These are phyloP conservation scores for Drosophila pallidifrons DNA, from an alignment of 1,140 invertebrate genomes.

Conservation along the genomic window DNA sequence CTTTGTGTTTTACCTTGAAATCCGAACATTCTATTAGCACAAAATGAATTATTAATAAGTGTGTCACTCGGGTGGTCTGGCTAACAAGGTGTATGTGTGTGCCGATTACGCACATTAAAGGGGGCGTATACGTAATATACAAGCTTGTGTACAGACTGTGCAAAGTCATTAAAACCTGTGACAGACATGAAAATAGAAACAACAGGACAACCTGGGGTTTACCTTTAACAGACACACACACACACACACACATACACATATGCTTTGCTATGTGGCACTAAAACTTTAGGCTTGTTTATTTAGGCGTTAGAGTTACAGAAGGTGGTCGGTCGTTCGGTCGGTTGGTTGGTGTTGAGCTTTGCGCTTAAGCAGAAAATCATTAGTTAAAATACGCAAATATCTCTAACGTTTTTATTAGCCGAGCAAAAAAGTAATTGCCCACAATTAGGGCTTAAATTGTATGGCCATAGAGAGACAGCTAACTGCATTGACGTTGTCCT, in stretches of 20 bases:
- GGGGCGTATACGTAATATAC: slow-evolving; percentile 47
- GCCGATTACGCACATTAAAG: slow-evolving; percentile 24
- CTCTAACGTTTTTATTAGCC: slow-evolving; percentile 81
- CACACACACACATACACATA: slow-evolving; percentile 35
- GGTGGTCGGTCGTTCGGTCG: background rate
- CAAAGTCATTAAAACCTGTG: slow-evolving; percentile 54
- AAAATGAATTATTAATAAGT: slow-evolving; percentile 78
- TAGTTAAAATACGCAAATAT: slow-evolving; percentile 82
- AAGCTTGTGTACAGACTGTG: slow-evolving; percentile 24
- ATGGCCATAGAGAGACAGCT: slow-evolving; percentile 53
- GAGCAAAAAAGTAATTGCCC: slow-evolving; percentile 76
- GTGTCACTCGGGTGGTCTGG: slow-evolving; percentile 56
- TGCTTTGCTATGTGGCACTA: slow-evolving; percentile 16
- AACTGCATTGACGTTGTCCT: slow-evolving; percentile 56
- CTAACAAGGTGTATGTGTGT: slow-evolving; percentile 58
- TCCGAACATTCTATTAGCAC: slow-evolving; percentile 69
- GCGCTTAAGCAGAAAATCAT: slow-evolving; percentile 73
- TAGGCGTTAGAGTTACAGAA: slow-evolving; percentile 44
- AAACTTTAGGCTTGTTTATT: slow-evolving; percentile 60
- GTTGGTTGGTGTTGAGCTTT: slow-evolving; percentile 20
- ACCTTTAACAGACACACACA: slow-evolving; percentile 28
- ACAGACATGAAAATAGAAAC: slow-evolving; percentile 52
- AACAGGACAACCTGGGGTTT: slow-evolving; percentile 36
- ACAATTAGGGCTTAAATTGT: slow-evolving; percentile 77
- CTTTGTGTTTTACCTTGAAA: slow-evolving; percentile 41